Conservation (phyloP, 2,888 invertebrate species). For the Xylocampa areola region DNA sequence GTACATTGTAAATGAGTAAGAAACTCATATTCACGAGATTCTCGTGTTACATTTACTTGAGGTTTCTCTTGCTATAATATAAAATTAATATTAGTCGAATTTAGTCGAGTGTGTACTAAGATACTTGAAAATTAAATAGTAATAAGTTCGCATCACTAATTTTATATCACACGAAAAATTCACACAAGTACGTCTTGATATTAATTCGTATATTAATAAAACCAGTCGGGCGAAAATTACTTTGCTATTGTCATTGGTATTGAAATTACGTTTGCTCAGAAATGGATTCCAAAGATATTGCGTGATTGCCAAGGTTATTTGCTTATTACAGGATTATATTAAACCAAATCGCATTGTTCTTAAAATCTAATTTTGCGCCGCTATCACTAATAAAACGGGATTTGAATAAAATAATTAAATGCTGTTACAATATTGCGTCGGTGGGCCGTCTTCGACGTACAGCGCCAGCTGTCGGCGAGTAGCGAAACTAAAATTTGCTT, state of each 20-base stretch:
- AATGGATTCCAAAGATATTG: slow-evolving; percentile 14
- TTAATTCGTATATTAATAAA: slow-evolving; percentile 11
- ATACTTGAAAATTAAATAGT: neutral
- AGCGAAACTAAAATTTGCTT: slow-evolving; percentile 39
- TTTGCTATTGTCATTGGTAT: slow-evolving; percentile 30
- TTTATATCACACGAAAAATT: neutral
- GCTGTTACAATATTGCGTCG: neutral
- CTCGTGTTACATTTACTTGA: neutral
- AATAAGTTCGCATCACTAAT: slow-evolving; percentile 14
- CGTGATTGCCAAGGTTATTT: slow-evolving; percentile 14
- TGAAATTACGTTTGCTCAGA: slow-evolving; percentile 38
- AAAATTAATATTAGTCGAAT: too few species aligned
- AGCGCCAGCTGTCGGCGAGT: slow-evolving; percentile 57
- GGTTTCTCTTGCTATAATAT: too few species aligned
- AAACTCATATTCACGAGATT: slow-evolving; percentile 7
- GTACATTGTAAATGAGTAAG: slow-evolving; percentile 18
- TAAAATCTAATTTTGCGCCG: slow-evolving; percentile 38
- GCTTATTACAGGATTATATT: slow-evolving; percentile 16
- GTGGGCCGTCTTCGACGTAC: slow-evolving; percentile 8
- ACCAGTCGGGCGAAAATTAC: slow-evolving; percentile 21
- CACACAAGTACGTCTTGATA: slow-evolving; percentile 5
- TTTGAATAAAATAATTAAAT: slow-evolving; percentile 25
- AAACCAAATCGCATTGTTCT: slow-evolving; percentile 34
- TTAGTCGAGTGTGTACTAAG: neutral
- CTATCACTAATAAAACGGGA: slow-evolving; percentile 20